Evolutionary conservation across 1,140 invertebrate species (phyloP), one percentile per base, ranked within the genome.

Genomic region (Hyles vespertilio): DNA sequence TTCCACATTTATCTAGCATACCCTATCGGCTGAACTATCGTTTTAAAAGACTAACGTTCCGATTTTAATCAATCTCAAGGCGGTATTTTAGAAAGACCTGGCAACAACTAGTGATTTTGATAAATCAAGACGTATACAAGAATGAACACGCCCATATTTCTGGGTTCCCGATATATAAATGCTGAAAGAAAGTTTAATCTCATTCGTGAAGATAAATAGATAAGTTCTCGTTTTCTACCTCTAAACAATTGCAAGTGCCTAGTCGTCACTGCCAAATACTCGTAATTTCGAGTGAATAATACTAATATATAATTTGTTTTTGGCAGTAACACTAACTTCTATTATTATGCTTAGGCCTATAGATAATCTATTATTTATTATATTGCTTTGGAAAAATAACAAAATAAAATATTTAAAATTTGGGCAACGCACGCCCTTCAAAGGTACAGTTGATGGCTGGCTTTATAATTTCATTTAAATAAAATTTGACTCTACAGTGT

Each of bases 311-410:
- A 63, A 56, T 65, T 77, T 72, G 60, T 55, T 70, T 81, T 77
- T 86, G 81, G 85, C 83, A 88, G 84, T 74, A 78, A 74, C 63
- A 70, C 74, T 84, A 84, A 79, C 60, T 67, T 75, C 67, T 81
- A 83, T 65, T 77, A 79, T 77, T 75, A 79, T 79, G 73, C 79
- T 77, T 80, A 81, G 50, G 61, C 59, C 75, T 84, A 84, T 63
- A 70, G 61, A 71, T 77, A 79, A 44, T 68, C 69, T 80, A 79
- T 70, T 70, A 70, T 67, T 61, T 78, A 81, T 77, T 77, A 51
- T 79, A 85, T 76, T 84, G 83, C 81, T 86, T 88, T 88, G 83
- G 83, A 84, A 86, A 81, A 63, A 77, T 77, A 82, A 77, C 70
- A 78, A 81, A 81, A 81, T 74, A 78, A 74, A 74, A 72, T 11